phyloP scores from a whole-genome alignment of 2,797 vertebrate species.

The Poecilia velifera region DNA sequence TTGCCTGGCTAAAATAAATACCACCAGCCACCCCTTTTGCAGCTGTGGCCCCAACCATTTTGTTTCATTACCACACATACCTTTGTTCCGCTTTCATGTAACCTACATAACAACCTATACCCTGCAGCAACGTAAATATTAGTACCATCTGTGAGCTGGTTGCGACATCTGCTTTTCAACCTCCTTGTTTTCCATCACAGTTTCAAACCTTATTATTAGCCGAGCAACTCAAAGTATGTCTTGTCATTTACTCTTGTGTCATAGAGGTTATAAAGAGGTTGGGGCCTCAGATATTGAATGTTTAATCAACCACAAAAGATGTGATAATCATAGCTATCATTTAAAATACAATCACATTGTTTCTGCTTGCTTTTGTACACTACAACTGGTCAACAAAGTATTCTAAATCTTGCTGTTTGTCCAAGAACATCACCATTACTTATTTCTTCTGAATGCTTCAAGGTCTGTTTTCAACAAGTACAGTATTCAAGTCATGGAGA shows the following conservation, averaged over 20 bases:
- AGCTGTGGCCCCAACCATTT: conserved; percentile 36
- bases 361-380: background rate
- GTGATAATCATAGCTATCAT: conserved; percentile 18
- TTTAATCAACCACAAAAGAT: conserved; percentile 12
- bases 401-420: conserved; percentile 41
- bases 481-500: conserved; percentile 51
- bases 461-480: conserved; percentile 55
- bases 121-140: conserved; percentile 72
- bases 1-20: conserved; percentile 55
- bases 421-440: conserved; percentile 5
- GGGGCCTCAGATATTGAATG: conserved; percentile 12
- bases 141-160: conserved; percentile 68
- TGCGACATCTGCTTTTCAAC: conserved; percentile 81
- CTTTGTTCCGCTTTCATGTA: conserved; percentile 59
- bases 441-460: conserved; percentile 13
- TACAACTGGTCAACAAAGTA: conserved; percentile 4
- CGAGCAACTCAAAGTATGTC: conserved; percentile 17
- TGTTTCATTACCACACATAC: conserved; percentile 51
- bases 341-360: conserved; percentile 1
- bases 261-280: conserved; percentile 5
- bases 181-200: conserved; percentile 58
- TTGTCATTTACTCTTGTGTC: conserved; percentile 34
- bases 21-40: conserved; percentile 13
- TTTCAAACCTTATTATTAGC: conserved; percentile 75
- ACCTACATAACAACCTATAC: conserved; percentile 48